Evolutionary conservation across 1,140 invertebrate species (phyloP), one percentile per base, ranked within the genome.

Genomic region (Temnothorax longispinosus): DNA sequence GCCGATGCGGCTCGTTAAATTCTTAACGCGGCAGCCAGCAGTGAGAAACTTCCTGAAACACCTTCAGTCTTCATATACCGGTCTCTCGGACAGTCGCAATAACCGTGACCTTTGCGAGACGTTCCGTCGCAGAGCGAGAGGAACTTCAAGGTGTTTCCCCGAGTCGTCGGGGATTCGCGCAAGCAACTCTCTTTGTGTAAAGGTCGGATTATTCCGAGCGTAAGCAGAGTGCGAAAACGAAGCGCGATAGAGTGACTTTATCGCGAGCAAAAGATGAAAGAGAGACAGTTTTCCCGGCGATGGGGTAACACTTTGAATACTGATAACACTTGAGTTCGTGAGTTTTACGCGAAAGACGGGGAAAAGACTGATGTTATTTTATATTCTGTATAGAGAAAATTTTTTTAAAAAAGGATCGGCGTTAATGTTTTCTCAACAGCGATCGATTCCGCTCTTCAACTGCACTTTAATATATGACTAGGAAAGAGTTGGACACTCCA

Each of bases 151-250:
- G 32, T 80, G 44, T 35, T 71, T 27, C n/a, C 38, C 38, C 8
- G 27, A 69, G 13, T 80, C 62, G 60, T 38, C 32, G 44, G 13
- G 13, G 65, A 65, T 52, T 80, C 60, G 62, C 62, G 11, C 80
- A 54, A 3, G 54, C 13, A 44, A 72, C 38, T 69, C 41, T 69
- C 41, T 58, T 47, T 58, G 35, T 78, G n/a, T 54, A 72, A 72
- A 82, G 80, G 52, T 82, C 67, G 69, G 65, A 82, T 72, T 72
- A 72, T 60, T 65, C 32, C 32, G 32, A 75, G 78, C 85, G 50
- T 52, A 80, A 80, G 62, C 32, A 52, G 64, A 44, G 47, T 52
- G 44, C 60, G 13, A 50, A 47, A 64, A 58, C 50, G 60, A 62
- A 64, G 10, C n/a, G 41, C n/a, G 75, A 65, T 65, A 78, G 27